Percentiles rank a stretch among this genome's conserved stretches.
Conservation (phyloP, 2,888 invertebrate genomes). For the Myopa tessellatipennis region DNA sequence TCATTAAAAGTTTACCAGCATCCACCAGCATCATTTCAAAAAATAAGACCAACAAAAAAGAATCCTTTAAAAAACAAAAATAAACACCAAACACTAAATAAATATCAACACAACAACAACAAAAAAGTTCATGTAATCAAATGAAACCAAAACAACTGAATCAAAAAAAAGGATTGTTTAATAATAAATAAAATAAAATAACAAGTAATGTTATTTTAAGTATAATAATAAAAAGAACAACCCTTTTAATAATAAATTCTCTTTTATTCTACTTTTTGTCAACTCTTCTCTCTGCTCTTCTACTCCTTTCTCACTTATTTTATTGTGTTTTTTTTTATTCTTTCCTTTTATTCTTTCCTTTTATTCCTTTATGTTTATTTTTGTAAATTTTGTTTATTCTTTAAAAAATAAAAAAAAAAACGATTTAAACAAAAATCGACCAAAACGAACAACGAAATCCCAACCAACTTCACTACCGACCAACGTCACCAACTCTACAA, state of each 20-base stretch:
- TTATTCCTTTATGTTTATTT: not conserved
- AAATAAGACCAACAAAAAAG: too few relatives aligned
- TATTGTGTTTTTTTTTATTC: not conserved
- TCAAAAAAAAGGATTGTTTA: not conserved
- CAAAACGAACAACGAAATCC: not conserved
- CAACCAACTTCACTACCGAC: not conserved
- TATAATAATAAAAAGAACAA: not conserved
- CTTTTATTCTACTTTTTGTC: slow-evolving; percentile 13
- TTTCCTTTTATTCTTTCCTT: not conserved
- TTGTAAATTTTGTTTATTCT: not conserved
- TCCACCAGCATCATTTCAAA: too few relatives aligned
- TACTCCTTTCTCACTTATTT: slow-evolving; percentile 18
- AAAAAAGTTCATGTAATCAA: not conserved
- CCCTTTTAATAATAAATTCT: not conserved
- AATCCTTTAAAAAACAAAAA: not conserved
- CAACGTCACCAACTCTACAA: not conserved
- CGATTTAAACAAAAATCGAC: not conserved
- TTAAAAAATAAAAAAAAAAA: not conserved
- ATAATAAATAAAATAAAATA: not conserved
- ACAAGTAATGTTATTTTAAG: not conserved
- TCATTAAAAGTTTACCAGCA: not conserved
- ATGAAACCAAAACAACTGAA: not conserved
- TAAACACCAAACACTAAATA: not conserved
- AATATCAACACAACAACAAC: not conserved
- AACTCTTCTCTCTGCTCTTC: slow-evolving; percentile 28